Evolutionary conservation across 1,140 invertebrate species (phyloP), one percentile per base, ranked within the genome.

Genomic region (Camponotus vicinus): DNA sequence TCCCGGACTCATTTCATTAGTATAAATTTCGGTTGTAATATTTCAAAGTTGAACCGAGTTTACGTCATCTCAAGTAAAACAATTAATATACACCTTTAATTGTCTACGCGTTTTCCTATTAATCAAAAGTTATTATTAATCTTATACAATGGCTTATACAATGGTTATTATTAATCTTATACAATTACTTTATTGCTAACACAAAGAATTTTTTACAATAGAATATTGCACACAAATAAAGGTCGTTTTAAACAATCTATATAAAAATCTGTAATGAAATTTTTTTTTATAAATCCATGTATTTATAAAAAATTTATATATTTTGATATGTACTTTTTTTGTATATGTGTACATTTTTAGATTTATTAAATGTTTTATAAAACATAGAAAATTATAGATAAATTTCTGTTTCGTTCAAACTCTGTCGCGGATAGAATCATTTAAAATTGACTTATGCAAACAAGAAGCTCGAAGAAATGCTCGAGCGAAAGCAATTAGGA

Each of bases 401-500:
- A 15, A 63, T 34, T 37, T 78, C 13, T 34, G 32, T 66, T 21
- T 13, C 18, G 0, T 66, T n/a, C 6, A 0, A 78, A 21, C 9
- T 78, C n/a, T 32, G 6, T 40, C 18, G 11, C 37, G 3, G 45
- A 64, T 13, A 45, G 57, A 64, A 63, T 21, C 15, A 8, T 42
- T 64, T 45, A 37, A 78, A 78, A 40, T 77, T 8, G n/a, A 1
- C 6, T 42, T 42, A 59, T 21, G 8, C 18, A 15, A 67, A 69
- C 13, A 55, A 42, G 27, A 59, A 80, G 37, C 21, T 5, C 15
- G 4, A 32, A 27, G 13, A 80, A 45, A 80, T 40, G 57, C 34
- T 9, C 21, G 15, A 18, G 37, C 21, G 9, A 79, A 34, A 79
- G 45, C 37, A 70, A 70, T 80, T 57, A 80, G 34, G 70, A 34